Conservation (phyloP, 1,140 invertebrate genomes). For the Nephila pilipes region DNA sequence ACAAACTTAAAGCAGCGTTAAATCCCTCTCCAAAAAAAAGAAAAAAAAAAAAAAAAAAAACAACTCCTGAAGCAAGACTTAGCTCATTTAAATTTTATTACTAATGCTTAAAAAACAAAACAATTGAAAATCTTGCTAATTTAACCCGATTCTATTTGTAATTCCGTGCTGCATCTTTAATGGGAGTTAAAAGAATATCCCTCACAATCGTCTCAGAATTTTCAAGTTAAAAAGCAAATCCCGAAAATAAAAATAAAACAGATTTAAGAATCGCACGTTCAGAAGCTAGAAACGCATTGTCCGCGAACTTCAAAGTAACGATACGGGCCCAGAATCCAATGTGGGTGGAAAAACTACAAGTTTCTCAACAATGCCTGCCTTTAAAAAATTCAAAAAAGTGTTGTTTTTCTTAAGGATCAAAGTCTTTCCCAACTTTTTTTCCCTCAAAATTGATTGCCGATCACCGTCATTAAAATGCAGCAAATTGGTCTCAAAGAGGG, state of each 20-base stretch:
- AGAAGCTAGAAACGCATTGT: background rate
- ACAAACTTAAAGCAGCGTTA: too few relatives aligned
- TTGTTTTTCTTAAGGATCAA: slow-evolving; percentile 62
- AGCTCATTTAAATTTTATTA: too few relatives aligned
- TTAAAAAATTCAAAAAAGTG: slow-evolving; percentile 30
- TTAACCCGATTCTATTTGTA: too few relatives aligned
- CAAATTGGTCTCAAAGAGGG: slow-evolving; percentile 64
- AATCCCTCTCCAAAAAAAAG: too few relatives aligned
- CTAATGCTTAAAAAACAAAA: too few relatives aligned
- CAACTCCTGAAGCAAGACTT: too few relatives aligned
- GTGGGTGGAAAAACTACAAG: background rate
- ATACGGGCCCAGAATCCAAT: background rate
- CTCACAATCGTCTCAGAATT: background rate
- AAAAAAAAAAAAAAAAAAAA: too few relatives aligned
- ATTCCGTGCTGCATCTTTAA: too few relatives aligned
- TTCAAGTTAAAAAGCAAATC: background rate
- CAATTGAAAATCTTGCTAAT: too few relatives aligned
- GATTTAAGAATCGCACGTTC: background rate
- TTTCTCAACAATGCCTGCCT: background rate
- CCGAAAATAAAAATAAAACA: background rate
- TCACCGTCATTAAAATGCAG: slow-evolving; percentile 70
- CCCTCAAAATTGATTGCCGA: slow-evolving; percentile 42
- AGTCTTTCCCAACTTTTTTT: slow-evolving; percentile 50
- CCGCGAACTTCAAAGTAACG: slow-evolving; percentile 1
- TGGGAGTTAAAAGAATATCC: background rate